Percentiles rank a stretch among this genome's conserved stretches.
phyloP scores from a whole-genome alignment of 1,140 invertebrate species.

The Dendroctonus valens region DNA sequence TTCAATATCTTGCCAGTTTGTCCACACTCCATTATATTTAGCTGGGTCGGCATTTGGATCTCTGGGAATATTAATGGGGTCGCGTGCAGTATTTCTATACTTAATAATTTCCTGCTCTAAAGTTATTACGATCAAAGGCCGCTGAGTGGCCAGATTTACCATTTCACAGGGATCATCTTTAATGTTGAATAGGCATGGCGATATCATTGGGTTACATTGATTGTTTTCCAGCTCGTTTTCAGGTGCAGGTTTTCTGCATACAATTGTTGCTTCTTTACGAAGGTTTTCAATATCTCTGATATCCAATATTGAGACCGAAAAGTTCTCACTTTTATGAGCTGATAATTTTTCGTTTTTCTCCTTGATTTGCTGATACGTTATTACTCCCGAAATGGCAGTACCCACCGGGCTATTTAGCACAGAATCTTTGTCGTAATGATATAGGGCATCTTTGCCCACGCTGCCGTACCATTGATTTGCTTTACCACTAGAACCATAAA shows the following conservation, averaged over 20 bases:
- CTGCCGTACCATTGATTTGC: conserved; percentile 63
- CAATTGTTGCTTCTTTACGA: conserved; percentile 51
- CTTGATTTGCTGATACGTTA: conserved; percentile 50
- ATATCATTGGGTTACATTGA: conserved; percentile 55
- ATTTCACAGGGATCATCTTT: conserved; percentile 74
- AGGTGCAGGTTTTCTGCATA: conserved; percentile 39
- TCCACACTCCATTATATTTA: conserved; percentile 58
- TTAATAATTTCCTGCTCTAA: conserved; percentile 53
- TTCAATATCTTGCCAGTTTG: conserved; percentile 55
- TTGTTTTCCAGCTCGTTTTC: conserved; percentile 35
- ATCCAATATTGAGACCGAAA: conserved; percentile 45
- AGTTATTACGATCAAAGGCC: conserved; percentile 51
- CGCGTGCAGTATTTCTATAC: conserved; percentile 53
- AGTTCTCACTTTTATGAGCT: conserved; percentile 25
- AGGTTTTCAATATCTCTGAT: conserved; percentile 48
- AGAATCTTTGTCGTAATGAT: conserved; percentile 51
- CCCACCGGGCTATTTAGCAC: conserved; percentile 55
- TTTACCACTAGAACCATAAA: conserved; percentile 61
- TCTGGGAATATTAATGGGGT: conserved; percentile 54
- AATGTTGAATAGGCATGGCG: conserved; percentile 74
- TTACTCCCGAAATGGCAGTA: conserved; percentile 51
- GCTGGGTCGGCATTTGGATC: conserved; percentile 60
- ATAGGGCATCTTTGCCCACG: conserved; percentile 48
- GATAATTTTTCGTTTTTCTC: conserved; percentile 37
- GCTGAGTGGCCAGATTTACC: conserved; percentile 60